Percentiles rank a stretch among this genome's conserved stretches.
phyloP scores from a whole-genome alignment of 2,113 vertebrate species.

The Nanorana parkeri region DNA sequence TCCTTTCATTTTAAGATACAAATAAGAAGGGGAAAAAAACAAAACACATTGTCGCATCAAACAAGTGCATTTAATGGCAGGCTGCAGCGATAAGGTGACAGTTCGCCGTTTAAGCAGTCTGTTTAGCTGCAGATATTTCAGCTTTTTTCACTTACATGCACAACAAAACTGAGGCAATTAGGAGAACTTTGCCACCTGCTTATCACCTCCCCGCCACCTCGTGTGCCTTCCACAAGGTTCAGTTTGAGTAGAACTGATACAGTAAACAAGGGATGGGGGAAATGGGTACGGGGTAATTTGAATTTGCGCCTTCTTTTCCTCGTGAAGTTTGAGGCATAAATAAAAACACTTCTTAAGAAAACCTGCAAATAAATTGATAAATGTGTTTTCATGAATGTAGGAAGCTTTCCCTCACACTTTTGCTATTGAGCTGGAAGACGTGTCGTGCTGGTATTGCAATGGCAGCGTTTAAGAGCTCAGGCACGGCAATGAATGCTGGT shows the following conservation, averaged over 20 bases:
- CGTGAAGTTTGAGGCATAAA: not conserved
- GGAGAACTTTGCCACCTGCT: conserved; percentile 14
- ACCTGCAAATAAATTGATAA: not conserved
- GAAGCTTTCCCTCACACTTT: not conserved
- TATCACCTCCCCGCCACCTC: conserved; percentile 14
- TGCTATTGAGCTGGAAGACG: not conserved
- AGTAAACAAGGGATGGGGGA: not conserved
- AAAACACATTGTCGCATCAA: not conserved
- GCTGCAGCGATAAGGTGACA: conserved; percentile 20
- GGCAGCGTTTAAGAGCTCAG: not conserved
- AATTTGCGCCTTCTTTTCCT: not conserved
- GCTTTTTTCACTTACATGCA: not conserved
- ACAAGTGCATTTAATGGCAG: conserved; percentile 16
- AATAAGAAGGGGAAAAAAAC: conserved; percentile 4
- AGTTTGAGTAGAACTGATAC: not conserved
- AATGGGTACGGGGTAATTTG: too few relatives aligned
- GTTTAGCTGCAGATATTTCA: conserved; percentile 44
- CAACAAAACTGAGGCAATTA: conserved; percentile 25
- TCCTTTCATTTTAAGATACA: not conserved
- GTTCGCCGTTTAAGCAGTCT: conserved; percentile 2
- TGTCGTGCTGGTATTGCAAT: not conserved
- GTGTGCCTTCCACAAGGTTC: not conserved
- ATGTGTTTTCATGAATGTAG: not conserved
- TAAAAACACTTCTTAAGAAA: not conserved
- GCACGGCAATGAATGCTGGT: not conserved